Evolutionary conservation across 2,888 invertebrate species (phyloP).

Genomic region (Diabrotica balteata): DNA sequence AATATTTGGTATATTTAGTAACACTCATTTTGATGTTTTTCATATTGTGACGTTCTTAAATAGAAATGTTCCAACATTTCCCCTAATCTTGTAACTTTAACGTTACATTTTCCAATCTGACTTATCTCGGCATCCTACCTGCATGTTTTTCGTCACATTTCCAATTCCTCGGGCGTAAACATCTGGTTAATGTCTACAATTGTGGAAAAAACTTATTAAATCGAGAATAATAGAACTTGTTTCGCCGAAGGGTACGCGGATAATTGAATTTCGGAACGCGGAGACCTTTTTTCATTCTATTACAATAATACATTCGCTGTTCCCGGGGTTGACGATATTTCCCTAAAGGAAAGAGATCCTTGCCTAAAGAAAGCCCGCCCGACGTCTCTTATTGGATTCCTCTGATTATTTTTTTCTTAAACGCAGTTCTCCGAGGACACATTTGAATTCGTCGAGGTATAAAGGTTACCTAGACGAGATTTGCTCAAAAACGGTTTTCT

Average conservation of each 20-base stretch:
- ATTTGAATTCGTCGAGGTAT: conserved; percentile 2
- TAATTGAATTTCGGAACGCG: conserved; percentile 22
- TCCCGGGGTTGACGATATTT: conserved; percentile 22
- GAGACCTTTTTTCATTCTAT: conserved; percentile 27
- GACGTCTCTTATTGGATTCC: conserved; percentile 19
- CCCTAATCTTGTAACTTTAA: no score
- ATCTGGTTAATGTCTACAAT: neutral
- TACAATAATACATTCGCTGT: conserved; percentile 23
- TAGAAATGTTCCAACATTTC: no score
- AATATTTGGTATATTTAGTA: no score
- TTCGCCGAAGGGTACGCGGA: conserved; percentile 18
- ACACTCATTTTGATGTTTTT: no score
- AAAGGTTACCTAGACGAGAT: no score
- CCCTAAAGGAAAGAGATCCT: conserved; percentile 21
- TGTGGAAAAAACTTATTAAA: conserved; percentile 23
- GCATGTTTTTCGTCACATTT: neutral
- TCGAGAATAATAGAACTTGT: conserved; percentile 23
- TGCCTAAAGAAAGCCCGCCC: conserved; percentile 5
- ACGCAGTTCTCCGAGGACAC: conserved; percentile 14
- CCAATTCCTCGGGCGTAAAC: neutral
- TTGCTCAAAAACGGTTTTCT: no score
- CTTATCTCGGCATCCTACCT: neutral
- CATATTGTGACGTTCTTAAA: no score
- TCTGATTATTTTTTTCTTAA: conserved; percentile 24
- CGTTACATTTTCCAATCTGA: neutral